phyloP scores from a whole-genome alignment of 1,140 invertebrate genomes.

The Listronotus bonariensis region DNA sequence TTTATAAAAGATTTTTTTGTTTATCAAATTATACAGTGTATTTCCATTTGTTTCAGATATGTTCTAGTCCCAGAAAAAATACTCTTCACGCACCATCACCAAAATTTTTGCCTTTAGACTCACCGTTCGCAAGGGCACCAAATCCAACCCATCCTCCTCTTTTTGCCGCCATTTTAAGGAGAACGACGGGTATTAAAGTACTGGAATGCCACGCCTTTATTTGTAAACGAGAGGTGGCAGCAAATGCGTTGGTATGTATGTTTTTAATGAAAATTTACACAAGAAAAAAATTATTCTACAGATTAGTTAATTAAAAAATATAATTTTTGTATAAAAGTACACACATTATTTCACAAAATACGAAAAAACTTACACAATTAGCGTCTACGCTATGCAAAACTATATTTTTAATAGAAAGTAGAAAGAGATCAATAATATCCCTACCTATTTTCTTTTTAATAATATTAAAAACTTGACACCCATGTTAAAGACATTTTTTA shows the following conservation, averaged over 20 bases:
- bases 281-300: too few species aligned
- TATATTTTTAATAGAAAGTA: neutral
- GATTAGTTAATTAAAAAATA: too few species aligned
- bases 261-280: too few species aligned
- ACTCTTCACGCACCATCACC: conserved; percentile 63
- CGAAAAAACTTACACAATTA: neutral
- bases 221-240: conserved; percentile 92
- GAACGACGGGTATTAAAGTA: conserved; percentile 97
- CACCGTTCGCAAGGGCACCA: conserved; percentile 89
- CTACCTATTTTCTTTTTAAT: too few species aligned
- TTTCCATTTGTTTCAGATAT: conserved; percentile 51
- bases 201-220: conserved; percentile 99
- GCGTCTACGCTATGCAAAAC: neutral
- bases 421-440: neutral
- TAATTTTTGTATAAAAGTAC: too few species aligned
- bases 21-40: too few species aligned
- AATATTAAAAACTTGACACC: too few species aligned
- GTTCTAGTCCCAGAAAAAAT: conserved; percentile 64
- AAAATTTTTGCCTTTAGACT: conserved; percentile 94
- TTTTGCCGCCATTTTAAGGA: conserved; percentile 93
- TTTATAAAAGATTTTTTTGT: too few species aligned
- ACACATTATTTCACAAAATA: neutral
- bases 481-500: too few species aligned
- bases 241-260: conserved; percentile 73
- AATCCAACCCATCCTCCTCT: conserved; percentile 89